These are phyloP conservation scores for Chinchilla lanigera DNA, from an alignment of 2,113 vertebrate species.

Conservation along the genomic window DNA sequence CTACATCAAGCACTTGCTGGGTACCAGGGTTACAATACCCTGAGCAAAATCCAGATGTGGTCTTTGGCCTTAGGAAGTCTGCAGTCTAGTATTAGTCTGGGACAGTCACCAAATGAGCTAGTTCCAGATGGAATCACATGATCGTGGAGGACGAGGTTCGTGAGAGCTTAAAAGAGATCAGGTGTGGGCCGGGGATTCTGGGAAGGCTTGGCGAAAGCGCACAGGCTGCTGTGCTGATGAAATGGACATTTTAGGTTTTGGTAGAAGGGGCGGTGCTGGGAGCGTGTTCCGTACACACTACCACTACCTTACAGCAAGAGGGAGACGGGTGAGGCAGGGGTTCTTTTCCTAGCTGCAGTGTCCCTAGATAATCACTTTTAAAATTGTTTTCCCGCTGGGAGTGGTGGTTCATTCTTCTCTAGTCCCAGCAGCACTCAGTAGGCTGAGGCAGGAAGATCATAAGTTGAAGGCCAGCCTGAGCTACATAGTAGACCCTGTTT, in stretches of 20 bases:
- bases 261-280: too few species aligned
- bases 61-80: background rate
- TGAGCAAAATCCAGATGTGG: background rate
- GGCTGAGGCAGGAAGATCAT: background rate
- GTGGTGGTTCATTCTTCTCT: background rate
- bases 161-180: background rate
- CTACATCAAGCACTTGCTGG: background rate
- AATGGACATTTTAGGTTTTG: background rate
- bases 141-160: background rate
- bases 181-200: background rate
- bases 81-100: background rate
- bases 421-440: background rate
- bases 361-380: background rate
- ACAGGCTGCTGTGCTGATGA: background rate
- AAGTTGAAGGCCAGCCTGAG: background rate
- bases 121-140: background rate
- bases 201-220: background rate
- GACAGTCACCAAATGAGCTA: background rate
- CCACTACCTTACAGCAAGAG: background rate
- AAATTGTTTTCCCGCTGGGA: background rate
- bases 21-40: too few species aligned
- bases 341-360: background rate
- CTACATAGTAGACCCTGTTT: background rate
- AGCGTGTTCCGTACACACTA: background rate
- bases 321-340: background rate